These are phyloP conservation scores for Halcyon senegalensis DNA, from an alignment of 2,113 vertebrate species.

Conservation along the genomic window DNA sequence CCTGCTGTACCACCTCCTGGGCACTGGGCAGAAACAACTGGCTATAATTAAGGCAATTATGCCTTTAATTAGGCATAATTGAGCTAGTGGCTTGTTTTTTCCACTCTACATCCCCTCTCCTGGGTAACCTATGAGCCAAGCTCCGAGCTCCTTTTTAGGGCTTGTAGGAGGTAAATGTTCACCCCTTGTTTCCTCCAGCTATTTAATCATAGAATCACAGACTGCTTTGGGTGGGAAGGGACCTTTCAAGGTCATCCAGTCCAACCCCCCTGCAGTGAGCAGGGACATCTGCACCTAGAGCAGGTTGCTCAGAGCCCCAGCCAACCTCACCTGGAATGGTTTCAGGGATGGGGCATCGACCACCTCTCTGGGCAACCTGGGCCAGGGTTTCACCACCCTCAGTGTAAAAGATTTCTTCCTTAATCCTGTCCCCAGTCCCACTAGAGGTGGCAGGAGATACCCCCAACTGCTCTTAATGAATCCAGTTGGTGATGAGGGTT, in stretches of 20 bases:
- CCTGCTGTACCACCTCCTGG: neutral
- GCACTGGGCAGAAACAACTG: neutral
- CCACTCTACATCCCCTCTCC: neutral
- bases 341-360: neutral
- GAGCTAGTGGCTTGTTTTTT: neutral
- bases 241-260: neutral
- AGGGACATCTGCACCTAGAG: neutral
- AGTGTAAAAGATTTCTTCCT: too few species aligned
- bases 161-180: neutral
- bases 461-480: neutral
- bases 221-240: neutral
- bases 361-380: neutral
- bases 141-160: neutral
- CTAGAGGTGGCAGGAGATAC: neutral
- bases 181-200: neutral
- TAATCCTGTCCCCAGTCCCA: fast-evolving
- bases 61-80: neutral
- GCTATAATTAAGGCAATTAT: neutral
- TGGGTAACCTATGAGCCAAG: neutral
- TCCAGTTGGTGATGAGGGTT: neutral
- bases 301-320: neutral
- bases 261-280: neutral
- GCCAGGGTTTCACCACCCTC: too few species aligned
- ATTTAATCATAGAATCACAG: neutral
- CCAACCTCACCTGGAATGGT: neutral